Base-by-base conservation (phyloP, 1,140 invertebrate genomes). In the Eulimnadia texana region DNA sequence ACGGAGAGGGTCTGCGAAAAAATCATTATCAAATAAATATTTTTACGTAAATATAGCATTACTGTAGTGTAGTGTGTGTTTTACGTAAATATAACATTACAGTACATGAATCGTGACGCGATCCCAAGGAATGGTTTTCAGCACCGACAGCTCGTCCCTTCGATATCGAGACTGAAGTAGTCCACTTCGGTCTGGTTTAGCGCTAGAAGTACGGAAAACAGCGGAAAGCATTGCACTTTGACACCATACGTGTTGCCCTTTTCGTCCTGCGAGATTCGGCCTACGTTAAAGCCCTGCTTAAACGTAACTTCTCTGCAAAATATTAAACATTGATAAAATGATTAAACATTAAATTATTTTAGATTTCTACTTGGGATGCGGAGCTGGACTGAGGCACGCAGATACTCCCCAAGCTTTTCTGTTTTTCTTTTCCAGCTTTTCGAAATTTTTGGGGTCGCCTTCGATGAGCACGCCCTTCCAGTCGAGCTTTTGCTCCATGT, bases 401-500 rank as follows among this genome's bases (percentile, higher is more conserved):
- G 58, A 56, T 23, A 63, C 27, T 22, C 52, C 54, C 66, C 66
- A 69, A 16, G 65, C 64, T 60, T 64, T 66, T 50, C 69, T 50
- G 23, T 65, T 58, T 50, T 66, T 64, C 23, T 49, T 62, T 6
- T 63, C 29, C 9, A 74, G 61, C 24, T 60, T 49, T 63, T 65
- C 59, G 60, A 67, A 72, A 27, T 66, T 69, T 29, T 58, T 63
- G 0, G 86, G 81, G 69, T 88, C 83, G 0, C 86, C 84, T 58
- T 88, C 80, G 10, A 86, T 80, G 50, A 87, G 75, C 3, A 89
- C 72, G 2, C 87, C 88, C 60, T 74, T 74, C 88, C 87, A 90
- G 50, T 76, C 76, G 13, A 85, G 75, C n/a, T 79, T 76, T 6
- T 76, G 73, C 67, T 88, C 85, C 47, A 90, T 70, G 25, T 62